Evolutionary conservation across 2,797 vertebrate genomes (phyloP), one percentile per base, ranked within the genome.

Genomic region (Carapus acus): DNA sequence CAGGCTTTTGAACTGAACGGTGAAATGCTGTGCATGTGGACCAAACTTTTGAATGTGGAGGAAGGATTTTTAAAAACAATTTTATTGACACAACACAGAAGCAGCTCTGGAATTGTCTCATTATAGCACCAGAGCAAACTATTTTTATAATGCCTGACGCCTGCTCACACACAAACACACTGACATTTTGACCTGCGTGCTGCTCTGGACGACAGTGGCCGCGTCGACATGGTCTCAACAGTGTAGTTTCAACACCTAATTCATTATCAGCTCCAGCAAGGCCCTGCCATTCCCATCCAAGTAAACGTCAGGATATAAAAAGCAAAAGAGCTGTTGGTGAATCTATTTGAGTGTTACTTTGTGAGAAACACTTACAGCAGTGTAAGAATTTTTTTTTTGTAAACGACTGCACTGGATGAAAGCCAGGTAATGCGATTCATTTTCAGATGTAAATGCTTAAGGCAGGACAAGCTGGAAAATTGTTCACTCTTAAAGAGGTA

Each of bases 221-320:
- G 77, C 61, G 79, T 82, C 75, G 71, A 85, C 82, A 80, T 67
- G 71, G 71, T 75, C 77, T 83, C 80, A 76, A 70, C 65, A 64
- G 43, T 47, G 58, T 75, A 52, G 63, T 85, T 83, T 89, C 87
- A 89, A 86, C 88, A 89, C 85, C 85, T 81, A 86, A 86, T 88
- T 82, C 76, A 87, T 89, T 88, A 88, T 87, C 79, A 82, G 75
- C 65, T 44, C 65, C 80, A 78, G 81, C 73, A 77, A 67, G 76
- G 74, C 76, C 65, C 74, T 50, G 76, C 75, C 70, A 72, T 81
- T 79, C 65, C 80, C 74, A 63, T 71, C 71, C 67, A 75, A 71
- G 72, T 71, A 80, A 87, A 83, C 83, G 85, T 65, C 51, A 44
- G 68, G 82, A 74, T 87, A 88, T 83, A 81, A 88, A 89, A 85